phyloP scores from a whole-genome alignment of 2,113 vertebrate genomes.

The Eurystomus gularis region DNA sequence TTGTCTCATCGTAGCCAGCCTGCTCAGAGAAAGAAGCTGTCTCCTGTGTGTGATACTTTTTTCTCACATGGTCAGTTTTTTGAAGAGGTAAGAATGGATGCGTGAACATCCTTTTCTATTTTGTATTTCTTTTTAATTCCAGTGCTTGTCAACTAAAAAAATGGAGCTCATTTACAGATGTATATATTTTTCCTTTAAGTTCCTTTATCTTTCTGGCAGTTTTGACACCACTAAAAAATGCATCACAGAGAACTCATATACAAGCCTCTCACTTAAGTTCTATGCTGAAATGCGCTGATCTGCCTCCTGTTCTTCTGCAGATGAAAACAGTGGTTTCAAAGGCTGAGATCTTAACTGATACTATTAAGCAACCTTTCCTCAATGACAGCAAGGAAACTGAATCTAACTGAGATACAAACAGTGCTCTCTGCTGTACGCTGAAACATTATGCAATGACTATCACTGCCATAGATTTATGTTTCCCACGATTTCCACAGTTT shows the following conservation, averaged over 20 bases:
- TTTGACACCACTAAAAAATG: background rate
- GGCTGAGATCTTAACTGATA: background rate
- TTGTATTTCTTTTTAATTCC: background rate
- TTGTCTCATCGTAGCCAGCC: background rate
- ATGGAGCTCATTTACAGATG: background rate
- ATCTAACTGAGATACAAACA: background rate
- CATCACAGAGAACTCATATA: background rate
- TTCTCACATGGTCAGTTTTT: background rate
- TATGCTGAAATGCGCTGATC: background rate
- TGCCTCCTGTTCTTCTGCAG: background rate
- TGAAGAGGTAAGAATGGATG: background rate
- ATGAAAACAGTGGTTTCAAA: background rate
- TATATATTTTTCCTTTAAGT: background rate
- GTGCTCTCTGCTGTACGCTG: background rate
- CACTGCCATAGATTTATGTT: accelerated
- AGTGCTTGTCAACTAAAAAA: background rate
- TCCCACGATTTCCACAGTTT: background rate
- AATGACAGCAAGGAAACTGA: background rate
- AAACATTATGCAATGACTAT: background rate
- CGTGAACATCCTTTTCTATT: background rate
- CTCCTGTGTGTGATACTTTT: background rate
- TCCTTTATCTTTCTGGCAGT: background rate
- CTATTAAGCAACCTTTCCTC: background rate
- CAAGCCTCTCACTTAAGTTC: background rate
- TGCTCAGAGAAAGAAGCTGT: background rate